Evolutionary conservation across 2,113 vertebrate species (phyloP).

Genomic region (Casuarius casuarius): DNA sequence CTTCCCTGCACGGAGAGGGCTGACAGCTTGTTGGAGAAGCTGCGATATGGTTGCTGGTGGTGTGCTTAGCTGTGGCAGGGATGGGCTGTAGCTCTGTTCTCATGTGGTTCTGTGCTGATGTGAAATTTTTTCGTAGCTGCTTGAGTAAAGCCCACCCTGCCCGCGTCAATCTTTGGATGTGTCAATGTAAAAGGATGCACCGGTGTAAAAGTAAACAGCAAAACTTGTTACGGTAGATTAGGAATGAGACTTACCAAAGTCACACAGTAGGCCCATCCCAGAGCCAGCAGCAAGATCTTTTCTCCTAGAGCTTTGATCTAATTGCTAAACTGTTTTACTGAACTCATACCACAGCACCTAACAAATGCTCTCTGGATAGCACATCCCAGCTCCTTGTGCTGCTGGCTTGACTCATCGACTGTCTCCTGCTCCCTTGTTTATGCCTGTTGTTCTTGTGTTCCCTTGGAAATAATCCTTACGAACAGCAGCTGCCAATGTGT

Average conservation of each 20-base stretch:
- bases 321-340: rapidly evolving
- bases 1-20: rapidly evolving
- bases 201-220: neutral
- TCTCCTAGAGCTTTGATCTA: neutral
- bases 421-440: neutral
- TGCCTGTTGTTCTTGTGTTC: neutral
- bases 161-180: neutral
- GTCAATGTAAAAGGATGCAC: rapidly evolving
- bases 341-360: rapidly evolving
- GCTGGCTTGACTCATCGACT: rapidly evolving
- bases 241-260: rapidly evolving
- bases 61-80: neutral
- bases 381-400: rapidly evolving
- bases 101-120: neutral
- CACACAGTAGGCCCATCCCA: neutral
- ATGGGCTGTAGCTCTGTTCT: neutral
- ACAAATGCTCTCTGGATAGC: rapidly evolving
- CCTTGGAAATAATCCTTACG: neutral
- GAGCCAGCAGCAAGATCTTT: neutral
- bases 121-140: neutral
- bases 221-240: rapidly evolving
- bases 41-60: neutral
- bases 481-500: rapidly evolving
- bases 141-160: neutral
- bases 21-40: neutral